Conservation (phyloP, 2,888 invertebrate species). For the Laspeyria flexula region DNA sequence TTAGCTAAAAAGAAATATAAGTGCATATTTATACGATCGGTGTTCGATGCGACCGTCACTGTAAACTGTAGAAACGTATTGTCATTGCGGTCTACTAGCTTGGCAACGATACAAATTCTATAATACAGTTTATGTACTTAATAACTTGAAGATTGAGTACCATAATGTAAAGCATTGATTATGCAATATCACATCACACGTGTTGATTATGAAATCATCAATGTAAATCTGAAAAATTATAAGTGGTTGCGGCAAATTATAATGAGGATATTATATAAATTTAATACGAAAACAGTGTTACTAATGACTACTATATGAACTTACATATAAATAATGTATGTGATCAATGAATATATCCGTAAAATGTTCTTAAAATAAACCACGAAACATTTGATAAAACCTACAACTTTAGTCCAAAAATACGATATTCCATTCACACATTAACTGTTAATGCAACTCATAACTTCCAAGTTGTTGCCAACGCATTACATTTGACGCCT, state of each 20-base stretch:
- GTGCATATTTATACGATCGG: constrained; percentile 84
- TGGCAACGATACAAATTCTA: not conserved
- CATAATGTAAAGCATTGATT: not conserved
- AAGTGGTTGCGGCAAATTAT: no score
- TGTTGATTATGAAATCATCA: not conserved
- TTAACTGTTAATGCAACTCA: constrained; percentile 12
- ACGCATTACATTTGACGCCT: constrained; percentile 21
- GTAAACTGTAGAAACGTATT: constrained; percentile 57
- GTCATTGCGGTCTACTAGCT: constrained; percentile 14
- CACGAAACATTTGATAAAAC: not conserved
- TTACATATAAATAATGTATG: no score
- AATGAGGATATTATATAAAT: no score
- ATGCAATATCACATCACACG: not conserved
- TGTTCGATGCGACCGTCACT: constrained; percentile 78
- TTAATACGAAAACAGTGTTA: no score
- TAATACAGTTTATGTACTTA: not conserved
- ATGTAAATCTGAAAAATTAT: no score
- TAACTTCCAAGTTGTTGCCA: constrained; percentile 14
- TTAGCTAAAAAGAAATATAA: constrained; percentile 85
- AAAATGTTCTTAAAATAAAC: no score
- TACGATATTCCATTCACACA: not conserved
- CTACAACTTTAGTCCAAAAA: not conserved
- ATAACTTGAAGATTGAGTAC: not conserved
- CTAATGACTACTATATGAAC: no score
- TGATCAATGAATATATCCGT: no score